Conservation (phyloP, 2,888 invertebrate species). For the Byasa hedistus region DNA sequence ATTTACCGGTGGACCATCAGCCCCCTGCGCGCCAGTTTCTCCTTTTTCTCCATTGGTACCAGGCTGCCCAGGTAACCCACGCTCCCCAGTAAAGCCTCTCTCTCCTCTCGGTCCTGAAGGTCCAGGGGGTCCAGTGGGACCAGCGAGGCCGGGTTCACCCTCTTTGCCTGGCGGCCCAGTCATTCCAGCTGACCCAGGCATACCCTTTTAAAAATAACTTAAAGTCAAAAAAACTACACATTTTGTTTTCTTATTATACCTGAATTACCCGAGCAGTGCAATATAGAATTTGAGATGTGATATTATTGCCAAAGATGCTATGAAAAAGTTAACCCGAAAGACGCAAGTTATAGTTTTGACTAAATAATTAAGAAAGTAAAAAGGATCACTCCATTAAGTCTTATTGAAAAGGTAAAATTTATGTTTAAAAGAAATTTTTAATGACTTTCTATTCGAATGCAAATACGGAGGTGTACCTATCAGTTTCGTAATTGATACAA, state of each 20-base stretch:
- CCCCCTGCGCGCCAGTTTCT: conserved; percentile 82
- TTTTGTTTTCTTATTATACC: too few relatives aligned
- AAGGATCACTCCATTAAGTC: too few relatives aligned
- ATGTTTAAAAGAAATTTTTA: too few relatives aligned
- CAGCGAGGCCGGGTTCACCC: conserved; percentile 86
- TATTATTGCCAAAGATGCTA: too few relatives aligned
- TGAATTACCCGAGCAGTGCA: too few relatives aligned
- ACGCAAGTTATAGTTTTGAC: too few relatives aligned
- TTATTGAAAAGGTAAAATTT: too few relatives aligned
- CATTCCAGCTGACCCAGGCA: conserved; percentile 86
- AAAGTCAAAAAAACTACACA: not conserved
- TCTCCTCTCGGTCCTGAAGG: conserved; percentile 82
- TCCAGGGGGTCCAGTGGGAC: conserved; percentile 82
- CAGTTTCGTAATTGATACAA: not conserved
- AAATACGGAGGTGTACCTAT: not conserved
- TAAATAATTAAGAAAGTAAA: too few relatives aligned
- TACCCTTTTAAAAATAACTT: conserved; percentile 62
- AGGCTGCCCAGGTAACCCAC: conserved; percentile 84
- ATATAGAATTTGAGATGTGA: too few relatives aligned
- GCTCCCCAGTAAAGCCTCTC: conserved; percentile 87
- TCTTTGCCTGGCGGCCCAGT: conserved; percentile 90
- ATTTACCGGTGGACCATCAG: conserved; percentile 83
- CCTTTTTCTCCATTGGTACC: conserved; percentile 84
- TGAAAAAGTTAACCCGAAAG: too few relatives aligned
- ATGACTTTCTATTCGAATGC: too few relatives aligned